Percentiles rank a stretch among this genome's conserved stretches.
Evolutionary conservation across 2,113 vertebrate species (phyloP).

Genomic region (Ciconia maguari): DNA sequence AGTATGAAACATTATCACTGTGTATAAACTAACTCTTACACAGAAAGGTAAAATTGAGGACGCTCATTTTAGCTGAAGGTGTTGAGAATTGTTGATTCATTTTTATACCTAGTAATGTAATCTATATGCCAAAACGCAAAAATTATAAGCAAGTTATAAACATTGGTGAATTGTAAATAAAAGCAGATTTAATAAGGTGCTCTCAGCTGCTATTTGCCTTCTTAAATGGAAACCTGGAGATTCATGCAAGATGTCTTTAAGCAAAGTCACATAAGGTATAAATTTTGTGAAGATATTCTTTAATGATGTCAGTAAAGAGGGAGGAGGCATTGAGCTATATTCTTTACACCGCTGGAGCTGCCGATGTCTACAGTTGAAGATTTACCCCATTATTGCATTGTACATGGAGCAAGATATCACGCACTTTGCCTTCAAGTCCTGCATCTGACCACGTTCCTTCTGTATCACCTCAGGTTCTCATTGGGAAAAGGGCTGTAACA

Average conservation of each 20-base stretch:
- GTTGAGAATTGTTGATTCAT: not conserved
- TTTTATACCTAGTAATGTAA: not conserved
- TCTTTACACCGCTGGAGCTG: not conserved
- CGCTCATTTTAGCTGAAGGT: not conserved
- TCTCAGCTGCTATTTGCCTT: not conserved
- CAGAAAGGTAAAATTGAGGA: not conserved
- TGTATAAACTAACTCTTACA: not conserved
- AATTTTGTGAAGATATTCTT: not conserved
- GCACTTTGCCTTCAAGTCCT: not conserved
- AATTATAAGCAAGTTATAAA: not conserved
- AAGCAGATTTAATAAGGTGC: not conserved
- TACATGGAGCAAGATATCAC: accelerated
- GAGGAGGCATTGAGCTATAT: not conserved
- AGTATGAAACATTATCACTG: not conserved
- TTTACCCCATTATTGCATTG: not conserved
- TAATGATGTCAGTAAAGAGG: not conserved
- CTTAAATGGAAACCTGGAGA: not conserved
- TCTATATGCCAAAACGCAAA: not conserved
- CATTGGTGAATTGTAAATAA: not conserved
- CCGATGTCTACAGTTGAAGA: not conserved
- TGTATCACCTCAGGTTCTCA: not conserved
- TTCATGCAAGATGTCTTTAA: not conserved
- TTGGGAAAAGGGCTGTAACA: not conserved
- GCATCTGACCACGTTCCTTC: not conserved
- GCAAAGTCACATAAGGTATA: not conserved